Evolutionary conservation across 2,888 invertebrate species (phyloP).

Genomic region (Drosophila tanythrix): DNA sequence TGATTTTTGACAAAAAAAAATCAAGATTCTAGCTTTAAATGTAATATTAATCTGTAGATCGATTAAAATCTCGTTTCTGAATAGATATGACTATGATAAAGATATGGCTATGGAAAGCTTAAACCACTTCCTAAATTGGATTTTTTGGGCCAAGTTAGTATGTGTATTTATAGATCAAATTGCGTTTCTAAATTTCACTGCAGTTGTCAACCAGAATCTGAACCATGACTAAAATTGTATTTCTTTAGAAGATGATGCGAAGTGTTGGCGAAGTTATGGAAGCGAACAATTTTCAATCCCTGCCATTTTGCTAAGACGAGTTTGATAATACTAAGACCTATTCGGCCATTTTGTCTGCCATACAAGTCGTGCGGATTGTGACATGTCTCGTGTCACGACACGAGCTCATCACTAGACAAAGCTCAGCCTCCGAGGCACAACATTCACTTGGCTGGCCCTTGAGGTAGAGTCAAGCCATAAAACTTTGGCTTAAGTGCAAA

Average conservation of each 20-base stretch:
- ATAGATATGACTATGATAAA: too few relatives aligned
- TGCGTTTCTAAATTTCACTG: too few relatives aligned
- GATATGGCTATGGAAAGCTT: too few relatives aligned
- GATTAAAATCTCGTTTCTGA: too few relatives aligned
- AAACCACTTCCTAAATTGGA: too few relatives aligned
- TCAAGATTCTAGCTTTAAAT: not conserved
- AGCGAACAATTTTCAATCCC: not conserved
- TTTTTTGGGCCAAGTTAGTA: too few relatives aligned
- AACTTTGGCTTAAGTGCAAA: conserved; percentile 78
- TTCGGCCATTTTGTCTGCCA: not conserved
- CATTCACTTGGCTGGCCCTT: conserved; percentile 26
- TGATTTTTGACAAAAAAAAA: not conserved
- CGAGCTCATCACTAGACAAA: conserved; percentile 16
- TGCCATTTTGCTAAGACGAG: not conserved
- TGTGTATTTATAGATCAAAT: too few relatives aligned
- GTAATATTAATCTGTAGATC: not conserved
- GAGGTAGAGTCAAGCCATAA: conserved; percentile 68
- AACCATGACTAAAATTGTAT: too few relatives aligned
- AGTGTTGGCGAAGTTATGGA: too few relatives aligned
- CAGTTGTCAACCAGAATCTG: too few relatives aligned
- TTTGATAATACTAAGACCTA: fast-evolving
- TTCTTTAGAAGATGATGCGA: too few relatives aligned
- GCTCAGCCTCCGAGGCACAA: conserved; percentile 31
- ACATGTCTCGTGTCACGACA: conserved; percentile 24
- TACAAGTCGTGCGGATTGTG: not conserved